phyloP scores from a whole-genome alignment of 2,113 vertebrate species.

The Tetraodon nigroviridis region DNA sequence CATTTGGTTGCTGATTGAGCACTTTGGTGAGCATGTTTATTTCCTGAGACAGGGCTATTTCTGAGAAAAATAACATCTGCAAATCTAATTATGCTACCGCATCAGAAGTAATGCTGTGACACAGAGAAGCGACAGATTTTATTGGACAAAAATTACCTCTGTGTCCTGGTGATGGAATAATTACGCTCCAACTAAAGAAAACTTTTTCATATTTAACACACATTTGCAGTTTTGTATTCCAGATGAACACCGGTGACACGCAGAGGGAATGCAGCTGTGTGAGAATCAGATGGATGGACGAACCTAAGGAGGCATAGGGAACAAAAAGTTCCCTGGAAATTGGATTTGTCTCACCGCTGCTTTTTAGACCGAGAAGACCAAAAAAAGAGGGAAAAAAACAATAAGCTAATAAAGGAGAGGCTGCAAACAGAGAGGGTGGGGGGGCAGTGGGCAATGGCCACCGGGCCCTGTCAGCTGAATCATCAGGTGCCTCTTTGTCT shows the following conservation, averaged over 20 bases:
- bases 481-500: slow-evolving; percentile 47
- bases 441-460: slow-evolving; percentile 23
- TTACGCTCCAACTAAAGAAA: too few species aligned
- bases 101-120: too few species aligned
- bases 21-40: too few species aligned
- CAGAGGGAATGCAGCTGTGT: slow-evolving; percentile 27
- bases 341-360: slow-evolving; percentile 52
- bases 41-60: too few species aligned
- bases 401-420: slow-evolving; percentile 31
- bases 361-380: slow-evolving; percentile 24
- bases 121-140: too few species aligned
- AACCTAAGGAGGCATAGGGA: slow-evolving; percentile 56
- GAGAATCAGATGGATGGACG: slow-evolving; percentile 21
- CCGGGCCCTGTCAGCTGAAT: slow-evolving; percentile 45
- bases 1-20: too few species aligned
- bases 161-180: too few species aligned
- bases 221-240: too few species aligned
- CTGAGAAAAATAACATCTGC: too few species aligned
- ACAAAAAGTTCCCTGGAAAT: slow-evolving; percentile 54
- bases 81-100: too few species aligned
- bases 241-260: slow-evolving; percentile 34
- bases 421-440: not conserved
- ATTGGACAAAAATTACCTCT: too few species aligned
- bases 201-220: too few species aligned
- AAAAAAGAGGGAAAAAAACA: slow-evolving; percentile 44